phyloP scores from a whole-genome alignment of 2,888 invertebrate species.

The Parascotia fuliginaria region DNA sequence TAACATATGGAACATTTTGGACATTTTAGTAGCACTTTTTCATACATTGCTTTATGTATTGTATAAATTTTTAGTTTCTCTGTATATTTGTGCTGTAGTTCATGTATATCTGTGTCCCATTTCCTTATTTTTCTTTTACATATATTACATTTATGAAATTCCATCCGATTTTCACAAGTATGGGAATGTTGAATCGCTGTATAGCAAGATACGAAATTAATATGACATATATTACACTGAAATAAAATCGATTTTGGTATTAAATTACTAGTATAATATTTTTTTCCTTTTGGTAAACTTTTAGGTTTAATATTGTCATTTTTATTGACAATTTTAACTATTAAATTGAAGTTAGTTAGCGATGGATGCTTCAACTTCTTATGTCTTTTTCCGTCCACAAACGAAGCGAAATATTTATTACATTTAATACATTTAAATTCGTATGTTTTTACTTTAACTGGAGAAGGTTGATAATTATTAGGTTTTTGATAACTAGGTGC shows the following conservation, averaged over 20 bases:
- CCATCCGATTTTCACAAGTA: conserved; percentile 9
- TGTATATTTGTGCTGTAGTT: conserved; percentile 49
- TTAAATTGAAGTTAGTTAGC: neutral
- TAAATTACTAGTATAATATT: conserved; percentile 8
- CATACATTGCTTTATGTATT: conserved; percentile 28
- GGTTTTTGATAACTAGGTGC: too few species aligned
- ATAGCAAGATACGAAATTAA: conserved; percentile 44
- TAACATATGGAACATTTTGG: conserved; percentile 50
- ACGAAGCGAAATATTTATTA: conserved; percentile 1
- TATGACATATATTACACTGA: conserved; percentile 47
- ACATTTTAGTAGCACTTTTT: conserved; percentile 51
- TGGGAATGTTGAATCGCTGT: conserved; percentile 28
- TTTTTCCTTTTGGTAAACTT: conserved; percentile 4
- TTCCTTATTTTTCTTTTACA: conserved; percentile 49
- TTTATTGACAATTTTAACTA: conserved; percentile 4
- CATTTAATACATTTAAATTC: conserved; percentile 8
- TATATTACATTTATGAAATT: conserved; percentile 28
- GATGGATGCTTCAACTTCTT: neutral
- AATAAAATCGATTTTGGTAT: conserved; percentile 50
- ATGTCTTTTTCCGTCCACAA: conserved; percentile 1
- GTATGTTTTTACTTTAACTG: conserved; percentile 6
- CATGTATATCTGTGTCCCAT: conserved; percentile 43
- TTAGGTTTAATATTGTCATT: too few species aligned
- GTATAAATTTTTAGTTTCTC: conserved; percentile 50
- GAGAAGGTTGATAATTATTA: too few species aligned